Percentiles rank a stretch among this genome's conserved stretches.
phyloP scores from a whole-genome alignment of 2,797 vertebrate species.

The Calcarius lapponicus region DNA sequence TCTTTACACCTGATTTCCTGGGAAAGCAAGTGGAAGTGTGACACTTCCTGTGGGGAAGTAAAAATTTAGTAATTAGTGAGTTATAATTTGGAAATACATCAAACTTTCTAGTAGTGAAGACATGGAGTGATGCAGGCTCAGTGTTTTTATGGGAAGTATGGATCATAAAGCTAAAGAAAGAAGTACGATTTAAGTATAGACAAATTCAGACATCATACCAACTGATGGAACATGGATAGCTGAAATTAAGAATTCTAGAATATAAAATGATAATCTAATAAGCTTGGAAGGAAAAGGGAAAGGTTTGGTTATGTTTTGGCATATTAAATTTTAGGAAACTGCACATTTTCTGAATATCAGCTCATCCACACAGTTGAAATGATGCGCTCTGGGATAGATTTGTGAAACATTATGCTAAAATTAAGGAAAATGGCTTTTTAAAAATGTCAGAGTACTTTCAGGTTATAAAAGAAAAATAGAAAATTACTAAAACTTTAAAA shows the following conservation, averaged over 20 bases:
- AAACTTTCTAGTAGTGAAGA: neutral
- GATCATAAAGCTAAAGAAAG: neutral
- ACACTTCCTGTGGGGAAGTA: neutral
- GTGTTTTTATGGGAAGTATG: neutral
- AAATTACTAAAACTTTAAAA: neutral
- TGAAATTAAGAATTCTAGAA: neutral
- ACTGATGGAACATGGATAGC: neutral
- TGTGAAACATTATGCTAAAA: neutral
- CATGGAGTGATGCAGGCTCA: neutral
- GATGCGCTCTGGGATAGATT: neutral
- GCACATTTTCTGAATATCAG: neutral
- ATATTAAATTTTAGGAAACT: neutral
- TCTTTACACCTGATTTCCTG: neutral
- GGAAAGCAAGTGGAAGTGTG: neutral
- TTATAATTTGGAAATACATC: neutral
- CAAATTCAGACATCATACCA: neutral
- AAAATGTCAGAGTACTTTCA: neutral
- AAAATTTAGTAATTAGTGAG: neutral
- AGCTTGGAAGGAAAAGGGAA: neutral
- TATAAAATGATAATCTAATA: neutral
- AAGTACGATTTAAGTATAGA: neutral
- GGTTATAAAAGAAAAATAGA: neutral
- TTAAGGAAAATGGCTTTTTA: neutral
- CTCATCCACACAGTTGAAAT: neutral
- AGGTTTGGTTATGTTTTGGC: neutral